Evolutionary conservation across 2,888 invertebrate genomes (phyloP).

Genomic region (Halocaridina rubra): DNA sequence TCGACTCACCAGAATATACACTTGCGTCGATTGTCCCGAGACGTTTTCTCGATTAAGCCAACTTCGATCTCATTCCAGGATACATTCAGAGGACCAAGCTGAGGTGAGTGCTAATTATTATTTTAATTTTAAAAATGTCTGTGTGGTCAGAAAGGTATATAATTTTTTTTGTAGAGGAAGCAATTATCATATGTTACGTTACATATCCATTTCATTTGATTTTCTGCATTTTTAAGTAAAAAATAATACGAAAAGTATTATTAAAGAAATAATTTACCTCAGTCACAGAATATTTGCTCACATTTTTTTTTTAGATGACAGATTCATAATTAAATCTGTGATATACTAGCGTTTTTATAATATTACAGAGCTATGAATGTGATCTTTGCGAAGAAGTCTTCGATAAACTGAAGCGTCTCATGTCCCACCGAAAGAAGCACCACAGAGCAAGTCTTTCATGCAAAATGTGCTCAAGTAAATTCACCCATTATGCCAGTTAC

Average conservation of each 20-base stretch:
- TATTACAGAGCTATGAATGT: conserved; percentile 53
- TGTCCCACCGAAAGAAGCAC: conserved; percentile 50
- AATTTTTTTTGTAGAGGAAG: too few relatives aligned
- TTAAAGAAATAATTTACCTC: too few relatives aligned
- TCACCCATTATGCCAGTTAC: conserved; percentile 55
- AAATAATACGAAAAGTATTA: too few relatives aligned
- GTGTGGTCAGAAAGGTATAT: too few relatives aligned
- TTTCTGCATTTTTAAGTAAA: too few relatives aligned
- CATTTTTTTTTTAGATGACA: too few relatives aligned
- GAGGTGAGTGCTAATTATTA: conserved; percentile 32
- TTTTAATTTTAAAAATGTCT: too few relatives aligned
- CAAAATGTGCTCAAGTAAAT: conserved; percentile 53
- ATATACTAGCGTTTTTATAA: too few relatives aligned
- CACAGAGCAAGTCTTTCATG: conserved; percentile 45
- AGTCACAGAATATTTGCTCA: too few relatives aligned
- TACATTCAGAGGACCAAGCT: conserved; percentile 44
- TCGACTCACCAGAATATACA: conserved; percentile 40
- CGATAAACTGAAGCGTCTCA: conserved; percentile 45
- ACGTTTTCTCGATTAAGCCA: conserved; percentile 57
- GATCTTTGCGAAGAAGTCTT: conserved; percentile 50
- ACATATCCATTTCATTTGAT: too few relatives aligned
- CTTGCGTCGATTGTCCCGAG: conserved; percentile 56
- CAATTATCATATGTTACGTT: too few relatives aligned
- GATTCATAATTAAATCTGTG: too few relatives aligned
- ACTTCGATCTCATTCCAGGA: conserved; percentile 48